Conservation (phyloP, 2,888 invertebrate genomes). For the Zelleria hepariella region DNA sequence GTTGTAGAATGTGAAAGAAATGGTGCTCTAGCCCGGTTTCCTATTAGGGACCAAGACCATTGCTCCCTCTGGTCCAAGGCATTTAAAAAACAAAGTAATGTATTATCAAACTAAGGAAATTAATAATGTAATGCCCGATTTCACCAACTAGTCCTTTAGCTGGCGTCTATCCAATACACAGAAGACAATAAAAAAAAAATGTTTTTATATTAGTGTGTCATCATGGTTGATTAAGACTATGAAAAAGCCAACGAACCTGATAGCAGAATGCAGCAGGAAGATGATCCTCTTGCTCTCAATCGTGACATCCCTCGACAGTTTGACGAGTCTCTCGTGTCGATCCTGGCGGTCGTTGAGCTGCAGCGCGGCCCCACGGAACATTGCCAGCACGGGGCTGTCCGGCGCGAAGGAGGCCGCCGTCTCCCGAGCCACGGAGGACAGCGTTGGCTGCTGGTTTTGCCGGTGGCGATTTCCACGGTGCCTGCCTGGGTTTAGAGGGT, state of each 20-base stretch:
- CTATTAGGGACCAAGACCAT: no score
- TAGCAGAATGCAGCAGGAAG: slow-evolving; percentile 83
- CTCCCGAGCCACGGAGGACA: slow-evolving; percentile 43
- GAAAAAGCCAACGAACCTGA: slow-evolving; percentile 46
- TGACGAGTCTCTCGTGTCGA: slow-evolving; percentile 85
- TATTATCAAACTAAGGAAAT: no score
- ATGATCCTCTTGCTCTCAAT: slow-evolving; percentile 93
- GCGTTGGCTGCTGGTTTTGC: slow-evolving; percentile 24
- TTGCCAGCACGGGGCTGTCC: slow-evolving; percentile 68
- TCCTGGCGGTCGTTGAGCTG: slow-evolving; percentile 86
- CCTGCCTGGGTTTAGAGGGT: slow-evolving; percentile 24
- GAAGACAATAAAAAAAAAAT: no score
- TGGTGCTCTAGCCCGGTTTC: no score
- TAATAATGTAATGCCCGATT: no score
- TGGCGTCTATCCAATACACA: no score
- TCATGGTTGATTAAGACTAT: no score
- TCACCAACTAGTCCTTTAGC: no score
- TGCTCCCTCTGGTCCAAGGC: no score
- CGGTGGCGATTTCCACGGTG: slow-evolving; percentile 33
- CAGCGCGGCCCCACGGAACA: slow-evolving; percentile 75
- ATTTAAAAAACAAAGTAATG: no score
- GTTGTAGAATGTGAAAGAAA: no score
- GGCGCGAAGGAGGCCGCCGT: slow-evolving; percentile 31
- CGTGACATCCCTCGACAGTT: slow-evolving; percentile 86
- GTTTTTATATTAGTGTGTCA: no score